Evolutionary conservation across 2,113 vertebrate species (phyloP), one percentile per base, ranked within the genome.

Genomic region (Empidonax alnorum): DNA sequence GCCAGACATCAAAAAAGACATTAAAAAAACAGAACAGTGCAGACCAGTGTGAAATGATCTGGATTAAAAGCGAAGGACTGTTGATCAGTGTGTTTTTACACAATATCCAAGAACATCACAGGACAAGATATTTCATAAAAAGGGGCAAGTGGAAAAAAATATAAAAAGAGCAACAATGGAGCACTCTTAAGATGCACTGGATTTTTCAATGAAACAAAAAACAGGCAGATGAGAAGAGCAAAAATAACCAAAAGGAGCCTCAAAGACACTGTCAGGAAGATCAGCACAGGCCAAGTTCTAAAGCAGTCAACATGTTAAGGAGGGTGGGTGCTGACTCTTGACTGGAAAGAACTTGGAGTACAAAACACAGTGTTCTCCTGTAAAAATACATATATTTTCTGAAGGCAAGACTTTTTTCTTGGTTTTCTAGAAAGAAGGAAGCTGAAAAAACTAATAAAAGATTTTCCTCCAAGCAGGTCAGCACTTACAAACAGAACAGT

Each of bases 401-500:
- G 27, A 72, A 74, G 17, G 63, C 27, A 68, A 66, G 10, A 58
- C 24, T 16, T 12, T 67, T 56, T 71, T 28, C 21, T 66, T 41
- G 10, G 28, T 85, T 87, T 93, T 91, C 71, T 74, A 85, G 42
- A 69, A 59, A 84, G 47, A 90, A 73, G 19, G 23, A 87, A 85
- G 68, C 24, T 10, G 47, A 46, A 68, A 68, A 6, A 3, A 8
- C 42, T 35, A 50, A 28, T 35, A 50, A 28, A 74, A 61, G 17
- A 76, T 62, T 73, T 87, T 89, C 59, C 68, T 66, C 22, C 47
- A 74, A 42, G 8, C 13, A 3, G 82, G 46, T 71, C 78, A 94
- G 22, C 39, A 59, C 67, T 83, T 66, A 46, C 21, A 53, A 95
- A 73, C 82, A 94, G 91, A 85, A 95, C 77, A 91, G 52, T 15